phyloP scores from a whole-genome alignment of 2,113 vertebrate species.

The Alethe diademata region DNA sequence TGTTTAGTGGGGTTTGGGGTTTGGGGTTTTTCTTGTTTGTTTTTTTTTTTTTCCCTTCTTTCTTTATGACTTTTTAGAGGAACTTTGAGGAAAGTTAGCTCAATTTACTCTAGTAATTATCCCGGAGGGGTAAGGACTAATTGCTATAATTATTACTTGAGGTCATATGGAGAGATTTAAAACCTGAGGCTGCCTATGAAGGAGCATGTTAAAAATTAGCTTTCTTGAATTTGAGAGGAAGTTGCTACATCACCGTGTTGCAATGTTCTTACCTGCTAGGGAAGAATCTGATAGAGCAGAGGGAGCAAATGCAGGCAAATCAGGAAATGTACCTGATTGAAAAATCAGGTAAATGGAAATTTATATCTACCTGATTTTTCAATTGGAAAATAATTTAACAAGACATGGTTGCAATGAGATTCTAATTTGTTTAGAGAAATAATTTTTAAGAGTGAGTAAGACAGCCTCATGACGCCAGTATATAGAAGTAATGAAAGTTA shows the following conservation, averaged over 20 bases:
- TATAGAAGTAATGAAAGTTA: not conserved
- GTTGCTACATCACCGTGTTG: not conserved
- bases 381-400: not conserved
- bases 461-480: not conserved
- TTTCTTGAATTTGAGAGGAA: not conserved
- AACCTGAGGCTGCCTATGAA: not conserved
- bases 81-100: not conserved
- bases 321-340: not conserved
- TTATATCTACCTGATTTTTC: not conserved
- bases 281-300: not conserved
- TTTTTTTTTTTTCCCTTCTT: not conserved
- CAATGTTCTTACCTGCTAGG: not conserved
- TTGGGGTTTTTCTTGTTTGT: rapidly evolving
- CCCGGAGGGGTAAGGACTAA: not conserved
- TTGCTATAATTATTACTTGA: conserved; percentile 24
- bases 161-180: not conserved
- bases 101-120: not conserved
- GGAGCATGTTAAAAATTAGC: not conserved
- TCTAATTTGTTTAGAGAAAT: not conserved
- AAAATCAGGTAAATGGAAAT: not conserved
- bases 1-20: not conserved
- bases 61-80: not conserved
- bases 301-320: not conserved
- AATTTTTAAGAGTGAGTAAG: not conserved
- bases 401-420: not conserved